Conservation (phyloP, 2,797 vertebrate genomes). For the Phrynocephalus forsythii region DNA sequence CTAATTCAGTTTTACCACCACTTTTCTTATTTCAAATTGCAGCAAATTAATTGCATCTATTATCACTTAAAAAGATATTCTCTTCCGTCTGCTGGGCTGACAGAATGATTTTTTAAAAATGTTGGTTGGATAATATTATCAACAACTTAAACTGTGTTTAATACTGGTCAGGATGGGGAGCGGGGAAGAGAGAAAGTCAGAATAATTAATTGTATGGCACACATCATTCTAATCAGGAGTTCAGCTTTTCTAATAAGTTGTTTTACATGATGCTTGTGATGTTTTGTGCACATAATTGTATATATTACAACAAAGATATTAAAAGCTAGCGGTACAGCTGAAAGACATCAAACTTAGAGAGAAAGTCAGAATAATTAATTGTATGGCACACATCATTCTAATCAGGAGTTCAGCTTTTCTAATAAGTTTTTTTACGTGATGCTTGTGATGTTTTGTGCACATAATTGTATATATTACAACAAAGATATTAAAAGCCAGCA, state of each 20-base stretch:
- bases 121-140: conserved; percentile 62
- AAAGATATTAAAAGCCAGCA: conserved; percentile 51
- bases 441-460: conserved; percentile 47
- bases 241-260: conserved; percentile 71
- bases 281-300: conserved; percentile 52
- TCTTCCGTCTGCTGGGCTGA: conserved; percentile 66
- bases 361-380: conserved; percentile 75
- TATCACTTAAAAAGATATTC: conserved; percentile 71
- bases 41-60: conserved; percentile 74
- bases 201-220: conserved; percentile 75
- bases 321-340: conserved; percentile 53
- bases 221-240: conserved; percentile 75
- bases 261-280: conserved; percentile 44
- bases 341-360: too few relatives aligned
- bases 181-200: conserved; percentile 50
- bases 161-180: conserved; percentile 32
- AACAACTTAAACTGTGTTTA: conserved; percentile 67
- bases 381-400: conserved; percentile 73
- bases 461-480: conserved; percentile 61
- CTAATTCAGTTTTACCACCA: conserved; percentile 64
- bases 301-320: conserved; percentile 62
- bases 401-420: conserved; percentile 71
- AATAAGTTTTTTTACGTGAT: conserved; percentile 66
- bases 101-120: conserved; percentile 62
- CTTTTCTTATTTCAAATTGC: conserved; percentile 58